Evolutionary conservation across 2,113 vertebrate genomes (phyloP).

Genomic region (Sorex fumeus): DNA sequence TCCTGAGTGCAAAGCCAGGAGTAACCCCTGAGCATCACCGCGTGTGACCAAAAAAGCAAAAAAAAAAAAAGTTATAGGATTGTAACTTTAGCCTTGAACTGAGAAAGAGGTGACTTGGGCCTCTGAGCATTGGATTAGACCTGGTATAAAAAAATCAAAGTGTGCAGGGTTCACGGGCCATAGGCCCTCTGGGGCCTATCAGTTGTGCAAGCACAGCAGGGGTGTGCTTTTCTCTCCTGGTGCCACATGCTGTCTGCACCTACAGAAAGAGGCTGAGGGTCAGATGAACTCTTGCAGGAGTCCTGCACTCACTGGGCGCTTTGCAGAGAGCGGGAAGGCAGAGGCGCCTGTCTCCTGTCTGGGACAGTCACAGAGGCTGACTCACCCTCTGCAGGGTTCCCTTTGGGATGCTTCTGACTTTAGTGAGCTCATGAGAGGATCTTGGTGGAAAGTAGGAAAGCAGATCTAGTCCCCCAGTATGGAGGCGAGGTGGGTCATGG

Average conservation of each 20-base stretch:
- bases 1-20: too few relatives aligned
- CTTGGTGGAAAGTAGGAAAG: background rate
- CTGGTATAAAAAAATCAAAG: constrained; percentile 77
- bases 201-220: constrained; percentile 72
- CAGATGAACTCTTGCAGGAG: constrained; percentile 54
- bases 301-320: constrained; percentile 18
- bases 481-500: background rate
- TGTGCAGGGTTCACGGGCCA: constrained; percentile 69
- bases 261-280: background rate
- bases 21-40: too few relatives aligned
- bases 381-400: background rate
- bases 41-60: too few relatives aligned
- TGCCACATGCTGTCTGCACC: constrained; percentile 70
- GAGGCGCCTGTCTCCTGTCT: background rate
- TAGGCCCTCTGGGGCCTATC: constrained; percentile 69
- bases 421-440: constrained; percentile 2
- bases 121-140: constrained; percentile 71
- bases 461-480: background rate
- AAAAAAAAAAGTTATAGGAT: constrained; percentile 9
- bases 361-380: background rate
- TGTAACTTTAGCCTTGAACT: constrained; percentile 10
- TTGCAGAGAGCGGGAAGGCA: constrained; percentile 33
- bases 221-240: constrained; percentile 74
- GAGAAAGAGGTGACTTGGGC: constrained; percentile 35
- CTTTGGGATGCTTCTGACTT: background rate